Evolutionary conservation across 1,140 invertebrate species (phyloP), one percentile per base, ranked within the genome.

Genomic region (Rhopalosiphum padi): DNA sequence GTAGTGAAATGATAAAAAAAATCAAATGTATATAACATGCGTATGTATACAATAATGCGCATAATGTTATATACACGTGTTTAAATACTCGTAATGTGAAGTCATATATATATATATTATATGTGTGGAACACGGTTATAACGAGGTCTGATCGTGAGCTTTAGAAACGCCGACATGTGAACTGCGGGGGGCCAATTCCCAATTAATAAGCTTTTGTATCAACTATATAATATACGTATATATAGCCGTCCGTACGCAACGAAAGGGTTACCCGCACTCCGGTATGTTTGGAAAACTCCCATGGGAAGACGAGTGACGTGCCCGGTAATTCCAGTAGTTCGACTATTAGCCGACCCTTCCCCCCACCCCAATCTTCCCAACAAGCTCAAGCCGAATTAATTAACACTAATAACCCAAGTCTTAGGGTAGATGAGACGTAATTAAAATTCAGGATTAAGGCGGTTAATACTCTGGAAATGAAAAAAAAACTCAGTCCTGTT

Each of bases 161-260:
- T 89, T 89, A 30, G 88, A 89, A 89, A 89, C 35, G 22, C 22
- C 88, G 88, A 37, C 88, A 53, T 55, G 88, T 53, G 88, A 89
- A 90, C 89, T 25, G 23, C 89, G 55, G 89, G 89, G 11, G 89
- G 89, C 37, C 55, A 37, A 90, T 90, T 90, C 25, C 55, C 89
- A 90, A 90, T 90, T 90, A 90, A 90, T 68, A 90, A 68, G 89
- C 89, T 90, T 90, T 90, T 90, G 89, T 90, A 90, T 90, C 55
- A 68, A 68, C 55, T 30, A 55, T 30, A 55, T 83, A 18, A 37
- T 83, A 83, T 25, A 11, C 23, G 43, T 43, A 41, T 23, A 37
- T 83, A 30, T 25, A 22, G 30, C 1, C 21, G 21, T 15, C 1
- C 21, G 21, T 15, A 51, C n/a, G 51, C 22, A 53, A 68, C 87